A percentile compares a stretch with the other conserved stretches of the same genome.
These are phyloP conservation scores for Torymus texanus DNA, from an alignment of 2,888 invertebrate species.

Conservation along the genomic window DNA sequence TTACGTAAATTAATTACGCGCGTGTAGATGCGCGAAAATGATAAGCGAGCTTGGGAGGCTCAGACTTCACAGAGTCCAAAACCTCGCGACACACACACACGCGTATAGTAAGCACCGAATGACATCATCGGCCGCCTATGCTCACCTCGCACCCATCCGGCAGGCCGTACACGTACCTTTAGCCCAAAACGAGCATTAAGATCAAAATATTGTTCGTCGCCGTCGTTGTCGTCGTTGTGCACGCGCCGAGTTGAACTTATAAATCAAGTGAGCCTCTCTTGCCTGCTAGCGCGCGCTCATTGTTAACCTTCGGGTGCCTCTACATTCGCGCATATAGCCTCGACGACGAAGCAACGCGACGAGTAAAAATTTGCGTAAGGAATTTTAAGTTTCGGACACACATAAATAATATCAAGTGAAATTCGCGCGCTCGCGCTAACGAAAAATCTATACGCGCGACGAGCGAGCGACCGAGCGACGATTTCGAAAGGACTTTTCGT, in stretches of 20 bases:
- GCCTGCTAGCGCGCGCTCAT: conserved; percentile 33
- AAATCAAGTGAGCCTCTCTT: conserved; percentile 62
- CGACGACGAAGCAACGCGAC: conserved; percentile 26
- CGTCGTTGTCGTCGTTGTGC: background rate
- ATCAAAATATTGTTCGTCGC: conserved; percentile 67
- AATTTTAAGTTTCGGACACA: conserved; percentile 54
- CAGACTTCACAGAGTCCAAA: background rate
- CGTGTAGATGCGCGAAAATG: background rate
- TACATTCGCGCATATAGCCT: conserved; percentile 17
- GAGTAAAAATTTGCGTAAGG: conserved; percentile 51
- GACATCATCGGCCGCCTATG: conserved; percentile 51
- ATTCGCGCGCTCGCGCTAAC: conserved; percentile 49
- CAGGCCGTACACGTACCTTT: conserved; percentile 61
- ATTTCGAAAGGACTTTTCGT: conserved; percentile 36
- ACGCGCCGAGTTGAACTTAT: conserved; percentile 65
- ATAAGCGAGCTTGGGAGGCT: background rate
- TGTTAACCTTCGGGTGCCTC: conserved; percentile 52
- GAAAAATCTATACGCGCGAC: conserved; percentile 50
- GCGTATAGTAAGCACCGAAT: background rate
- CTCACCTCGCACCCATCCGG: conserved; percentile 55
- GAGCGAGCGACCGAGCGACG: background rate
- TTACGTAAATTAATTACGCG: background rate
- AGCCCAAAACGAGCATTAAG: conserved; percentile 64
- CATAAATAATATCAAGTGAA: conserved; percentile 56
- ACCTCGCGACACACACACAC: background rate